Conservation (phyloP, 2,113 vertebrate species). For the Myotis davidii region DNA sequence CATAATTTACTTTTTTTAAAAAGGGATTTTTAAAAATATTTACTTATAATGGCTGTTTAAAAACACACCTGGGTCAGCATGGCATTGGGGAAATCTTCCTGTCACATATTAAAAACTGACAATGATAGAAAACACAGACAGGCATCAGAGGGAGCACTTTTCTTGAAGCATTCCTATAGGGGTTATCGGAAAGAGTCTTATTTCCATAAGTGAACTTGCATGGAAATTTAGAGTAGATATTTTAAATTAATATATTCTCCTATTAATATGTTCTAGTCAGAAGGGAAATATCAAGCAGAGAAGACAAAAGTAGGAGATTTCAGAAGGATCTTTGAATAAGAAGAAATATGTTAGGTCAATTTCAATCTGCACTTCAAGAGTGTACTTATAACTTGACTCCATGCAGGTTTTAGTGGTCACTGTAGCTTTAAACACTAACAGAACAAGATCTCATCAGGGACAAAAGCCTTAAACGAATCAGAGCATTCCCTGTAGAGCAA, state of each 20-base stretch:
- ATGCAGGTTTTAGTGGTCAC: background rate
- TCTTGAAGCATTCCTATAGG: background rate
- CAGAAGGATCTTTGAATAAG: background rate
- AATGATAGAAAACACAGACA: background rate
- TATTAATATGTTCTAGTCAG: background rate
- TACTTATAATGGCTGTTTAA: background rate
- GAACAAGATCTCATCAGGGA: background rate
- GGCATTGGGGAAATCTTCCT: background rate
- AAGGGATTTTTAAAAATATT: background rate
- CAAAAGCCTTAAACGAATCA: background rate
- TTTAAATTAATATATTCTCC: background rate
- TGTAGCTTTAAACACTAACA: background rate
- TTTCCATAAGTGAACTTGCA: background rate
- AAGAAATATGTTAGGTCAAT: background rate
- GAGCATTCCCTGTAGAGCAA: background rate
- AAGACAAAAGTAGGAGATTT: background rate
- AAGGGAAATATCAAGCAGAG: background rate
- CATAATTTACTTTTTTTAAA: background rate
- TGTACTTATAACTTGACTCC: background rate
- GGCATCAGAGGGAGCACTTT: background rate
- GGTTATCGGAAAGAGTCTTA: background rate
- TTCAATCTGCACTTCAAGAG: background rate
- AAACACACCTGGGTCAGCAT: background rate
- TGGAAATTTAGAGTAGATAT: conserved; percentile 7
- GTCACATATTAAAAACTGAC: background rate